A percentile compares a stretch with the other conserved stretches of the same genome.
Evolutionary conservation across 2,888 invertebrate species (phyloP).

Genomic region (Venusia cambrica): DNA sequence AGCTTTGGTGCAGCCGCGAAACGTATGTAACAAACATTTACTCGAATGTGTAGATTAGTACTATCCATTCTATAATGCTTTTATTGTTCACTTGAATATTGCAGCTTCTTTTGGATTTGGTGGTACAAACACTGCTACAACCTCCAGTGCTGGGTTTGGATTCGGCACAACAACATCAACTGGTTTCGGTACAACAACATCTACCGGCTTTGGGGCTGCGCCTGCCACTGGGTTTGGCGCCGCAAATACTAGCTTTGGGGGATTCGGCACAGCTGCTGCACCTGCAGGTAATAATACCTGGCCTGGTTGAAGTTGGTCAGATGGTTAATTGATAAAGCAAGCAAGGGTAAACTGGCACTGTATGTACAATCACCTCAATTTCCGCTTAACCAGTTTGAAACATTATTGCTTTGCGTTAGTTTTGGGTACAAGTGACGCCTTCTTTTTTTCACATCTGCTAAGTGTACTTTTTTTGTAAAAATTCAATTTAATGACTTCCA

Average conservation of each 20-base stretch:
- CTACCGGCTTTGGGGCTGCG: slow-evolving; percentile 54
- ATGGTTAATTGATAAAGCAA: no score
- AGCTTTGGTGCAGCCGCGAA: slow-evolving; percentile 75
- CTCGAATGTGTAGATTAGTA: no score
- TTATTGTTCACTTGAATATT: slow-evolving; percentile 21
- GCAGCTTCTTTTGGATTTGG: slow-evolving; percentile 75
- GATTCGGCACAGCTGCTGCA: slow-evolving; percentile 66
- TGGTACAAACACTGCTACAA: slow-evolving; percentile 72
- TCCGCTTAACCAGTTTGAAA: no score
- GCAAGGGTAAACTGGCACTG: no score
- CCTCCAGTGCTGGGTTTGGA: slow-evolving; percentile 69
- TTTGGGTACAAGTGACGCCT: no score
- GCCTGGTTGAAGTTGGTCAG: no score
- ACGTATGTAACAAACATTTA: slow-evolving; percentile 67
- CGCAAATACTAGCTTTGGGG: slow-evolving; percentile 54
- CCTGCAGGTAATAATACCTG: slow-evolving; percentile 56
- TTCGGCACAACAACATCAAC: slow-evolving; percentile 71
- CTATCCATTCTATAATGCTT: background rate
- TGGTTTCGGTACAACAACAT: slow-evolving; percentile 24
- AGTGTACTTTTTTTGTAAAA: no score
- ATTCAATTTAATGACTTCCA: no score
- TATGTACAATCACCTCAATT: no score
- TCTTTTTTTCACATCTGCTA: no score
- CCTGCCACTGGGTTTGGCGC: slow-evolving; percentile 46
- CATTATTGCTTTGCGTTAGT: no score